These are phyloP conservation scores for Ridgeia piscesae DNA, from an alignment of 1,140 invertebrate genomes.

Conservation along the genomic window DNA sequence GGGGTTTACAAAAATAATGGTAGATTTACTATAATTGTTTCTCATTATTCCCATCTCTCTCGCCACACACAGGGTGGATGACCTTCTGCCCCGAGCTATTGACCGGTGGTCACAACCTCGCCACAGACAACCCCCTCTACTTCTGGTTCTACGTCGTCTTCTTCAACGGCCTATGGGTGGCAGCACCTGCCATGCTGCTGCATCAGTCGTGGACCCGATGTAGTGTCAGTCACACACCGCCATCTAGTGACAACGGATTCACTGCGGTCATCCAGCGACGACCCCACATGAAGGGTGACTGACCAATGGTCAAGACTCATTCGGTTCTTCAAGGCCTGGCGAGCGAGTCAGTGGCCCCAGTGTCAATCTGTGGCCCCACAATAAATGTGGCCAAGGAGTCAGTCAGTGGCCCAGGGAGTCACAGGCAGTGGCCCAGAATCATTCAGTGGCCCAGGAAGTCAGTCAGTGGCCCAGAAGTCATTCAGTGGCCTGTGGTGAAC, in stretches of 20 bases:
- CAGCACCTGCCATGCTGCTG: conserved; percentile 46
- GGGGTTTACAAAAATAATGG: too few species aligned
- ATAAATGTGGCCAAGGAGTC: too few species aligned
- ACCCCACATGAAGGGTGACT: neutral
- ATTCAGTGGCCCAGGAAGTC: too few species aligned
- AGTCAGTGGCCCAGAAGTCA: too few species aligned
- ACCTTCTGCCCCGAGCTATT: conserved; percentile 55
- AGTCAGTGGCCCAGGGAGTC: too few species aligned
- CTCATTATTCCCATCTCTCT: too few species aligned
- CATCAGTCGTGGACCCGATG: conserved; percentile 41
- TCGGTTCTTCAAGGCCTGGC: too few species aligned
- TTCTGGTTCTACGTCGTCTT: conserved; percentile 54
- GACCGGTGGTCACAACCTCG: conserved; percentile 46
- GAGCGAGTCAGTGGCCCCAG: too few species aligned
- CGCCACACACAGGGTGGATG: conserved; percentile 54
- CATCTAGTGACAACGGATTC: neutral
- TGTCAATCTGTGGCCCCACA: too few species aligned
- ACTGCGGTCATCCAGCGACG: neutral
- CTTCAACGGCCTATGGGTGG: conserved; percentile 54
- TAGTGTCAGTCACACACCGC: neutral
- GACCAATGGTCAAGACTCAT: neutral
- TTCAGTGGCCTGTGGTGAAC: too few species aligned
- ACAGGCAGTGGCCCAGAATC: too few species aligned
- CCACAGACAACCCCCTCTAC: conserved; percentile 46
- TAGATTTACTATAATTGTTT: too few species aligned